Evolutionary conservation across 2,797 vertebrate species (phyloP).

Genomic region (Astyanax mexicanus): DNA sequence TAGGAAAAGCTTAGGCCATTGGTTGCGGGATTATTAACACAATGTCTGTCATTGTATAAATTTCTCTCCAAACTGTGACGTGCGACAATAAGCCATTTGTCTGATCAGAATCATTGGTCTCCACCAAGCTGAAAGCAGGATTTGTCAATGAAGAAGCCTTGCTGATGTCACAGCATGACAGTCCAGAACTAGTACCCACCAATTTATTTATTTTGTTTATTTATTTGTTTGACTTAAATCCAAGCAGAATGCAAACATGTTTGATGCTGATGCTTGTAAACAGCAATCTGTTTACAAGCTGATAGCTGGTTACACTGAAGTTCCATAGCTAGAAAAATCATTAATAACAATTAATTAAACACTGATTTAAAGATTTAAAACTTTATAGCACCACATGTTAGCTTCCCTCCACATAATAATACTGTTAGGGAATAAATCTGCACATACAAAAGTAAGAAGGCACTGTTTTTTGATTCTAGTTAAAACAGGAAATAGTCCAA

Average conservation of each 20-base stretch:
- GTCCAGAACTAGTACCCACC: no score
- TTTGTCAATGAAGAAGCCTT: no score
- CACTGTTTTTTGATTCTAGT: constrained; percentile 9
- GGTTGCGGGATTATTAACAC: no score
- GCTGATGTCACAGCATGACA: no score
- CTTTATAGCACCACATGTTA: not conserved
- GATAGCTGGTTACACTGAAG: not conserved
- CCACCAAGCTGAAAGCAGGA: no score
- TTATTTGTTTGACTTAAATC: not conserved
- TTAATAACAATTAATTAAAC: no score
- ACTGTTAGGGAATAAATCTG: not conserved
- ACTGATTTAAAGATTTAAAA: no score
- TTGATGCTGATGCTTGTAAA: not conserved
- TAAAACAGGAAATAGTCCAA: not conserved
- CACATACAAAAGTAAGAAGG: constrained; percentile 16
- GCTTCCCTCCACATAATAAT: not conserved
- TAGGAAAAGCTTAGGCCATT: no score
- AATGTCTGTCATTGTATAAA: no score
- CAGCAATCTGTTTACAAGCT: not conserved
- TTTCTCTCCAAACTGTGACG: no score
- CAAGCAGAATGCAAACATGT: not conserved
- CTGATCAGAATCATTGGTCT: no score
- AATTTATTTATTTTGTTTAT: not conserved
- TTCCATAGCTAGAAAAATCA: not conserved
- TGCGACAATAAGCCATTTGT: no score